These are phyloP conservation scores for Drosophila takahashii DNA, from an alignment of 1,140 invertebrate genomes.

Conservation along the genomic window DNA sequence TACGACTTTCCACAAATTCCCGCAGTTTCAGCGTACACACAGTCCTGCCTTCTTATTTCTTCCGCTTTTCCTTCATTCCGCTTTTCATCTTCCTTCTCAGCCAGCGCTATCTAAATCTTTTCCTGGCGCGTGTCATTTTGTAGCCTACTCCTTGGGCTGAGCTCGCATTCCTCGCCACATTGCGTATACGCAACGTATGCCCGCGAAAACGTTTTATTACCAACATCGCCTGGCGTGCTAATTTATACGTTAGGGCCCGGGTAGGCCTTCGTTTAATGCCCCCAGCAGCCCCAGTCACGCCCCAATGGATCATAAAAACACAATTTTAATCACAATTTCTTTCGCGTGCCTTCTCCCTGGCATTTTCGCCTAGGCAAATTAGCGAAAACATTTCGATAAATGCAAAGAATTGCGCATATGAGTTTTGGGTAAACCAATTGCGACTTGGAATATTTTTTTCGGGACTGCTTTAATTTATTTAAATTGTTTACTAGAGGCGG, in stretches of 20 bases:
- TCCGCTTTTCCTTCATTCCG: neutral
- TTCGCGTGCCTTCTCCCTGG: slow-evolving; percentile 38
- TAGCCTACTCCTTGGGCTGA: slow-evolving; percentile 58
- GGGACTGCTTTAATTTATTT: neutral
- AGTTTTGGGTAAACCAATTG: neutral
- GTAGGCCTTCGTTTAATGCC: slow-evolving; percentile 53
- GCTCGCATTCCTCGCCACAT: slow-evolving; percentile 29
- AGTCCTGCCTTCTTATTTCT: slow-evolving; percentile 1
- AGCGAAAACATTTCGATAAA: slow-evolving; percentile 22
- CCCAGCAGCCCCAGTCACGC: slow-evolving; percentile 58
- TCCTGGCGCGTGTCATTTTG: slow-evolving; percentile 71
- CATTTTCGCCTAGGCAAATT: slow-evolving; percentile 51
- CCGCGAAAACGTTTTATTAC: slow-evolving; percentile 75
- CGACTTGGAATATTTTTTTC: neutral
- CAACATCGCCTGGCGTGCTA: slow-evolving; percentile 58
- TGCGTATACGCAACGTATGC: slow-evolving; percentile 61
- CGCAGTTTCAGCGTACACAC: slow-evolving; percentile 27
- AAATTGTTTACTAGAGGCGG: neutral
- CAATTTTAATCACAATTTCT: slow-evolving; percentile 78
- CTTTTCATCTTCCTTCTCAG: neutral
- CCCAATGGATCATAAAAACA: slow-evolving; percentile 71
- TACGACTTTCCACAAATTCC: slow-evolving; percentile 78
- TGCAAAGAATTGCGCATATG: neutral
- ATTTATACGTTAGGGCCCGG: slow-evolving; percentile 64
- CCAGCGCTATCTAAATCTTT: slow-evolving; percentile 17